A percentile compares a stretch with the other conserved stretches of the same genome.
phyloP scores from a whole-genome alignment of 2,113 vertebrate genomes.

The Scophthalmus maximus region DNA sequence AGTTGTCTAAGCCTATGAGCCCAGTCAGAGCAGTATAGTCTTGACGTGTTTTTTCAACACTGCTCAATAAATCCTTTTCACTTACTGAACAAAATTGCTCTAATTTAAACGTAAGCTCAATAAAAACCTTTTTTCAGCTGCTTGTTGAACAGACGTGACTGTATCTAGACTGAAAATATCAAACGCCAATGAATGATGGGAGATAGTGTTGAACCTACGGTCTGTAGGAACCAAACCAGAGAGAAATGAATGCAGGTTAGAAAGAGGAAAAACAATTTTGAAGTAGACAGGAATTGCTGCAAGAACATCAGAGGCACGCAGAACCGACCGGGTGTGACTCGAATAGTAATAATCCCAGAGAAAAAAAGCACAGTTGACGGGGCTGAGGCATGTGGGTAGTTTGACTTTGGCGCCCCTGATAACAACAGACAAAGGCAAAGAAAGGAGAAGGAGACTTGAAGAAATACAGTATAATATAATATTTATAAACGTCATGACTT shows the following conservation, averaged over 20 bases:
- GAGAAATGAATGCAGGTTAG: slow-evolving; percentile 18
- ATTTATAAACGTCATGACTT: slow-evolving; percentile 41
- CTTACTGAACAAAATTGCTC: background rate
- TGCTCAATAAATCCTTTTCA: too few species aligned
- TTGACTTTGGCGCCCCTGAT: slow-evolving; percentile 34
- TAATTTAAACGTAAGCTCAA: too few species aligned
- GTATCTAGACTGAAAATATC: background rate
- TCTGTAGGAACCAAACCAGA: slow-evolving; percentile 20
- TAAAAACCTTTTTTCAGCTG: background rate
- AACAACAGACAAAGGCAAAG: slow-evolving; percentile 36
- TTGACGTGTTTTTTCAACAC: too few species aligned
- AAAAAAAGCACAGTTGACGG: slow-evolving; percentile 49
- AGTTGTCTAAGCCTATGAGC: too few species aligned
- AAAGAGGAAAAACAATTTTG: background rate
- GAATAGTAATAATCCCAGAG: slow-evolving; percentile 64
- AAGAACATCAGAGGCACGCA: slow-evolving; percentile 62
- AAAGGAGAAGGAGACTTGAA: background rate
- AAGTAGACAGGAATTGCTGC: slow-evolving; percentile 39
- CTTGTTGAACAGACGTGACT: background rate
- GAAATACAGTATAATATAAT: slow-evolving; percentile 45
- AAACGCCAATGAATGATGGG: background rate
- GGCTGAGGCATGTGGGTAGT: slow-evolving; percentile 16
- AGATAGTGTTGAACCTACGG: slow-evolving; percentile 11
- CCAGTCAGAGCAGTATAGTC: too few species aligned
- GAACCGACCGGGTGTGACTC: slow-evolving; percentile 50